These are phyloP conservation scores for Sepiola atlantica DNA, from an alignment of 2,888 invertebrate genomes.

Conservation along the genomic window DNA sequence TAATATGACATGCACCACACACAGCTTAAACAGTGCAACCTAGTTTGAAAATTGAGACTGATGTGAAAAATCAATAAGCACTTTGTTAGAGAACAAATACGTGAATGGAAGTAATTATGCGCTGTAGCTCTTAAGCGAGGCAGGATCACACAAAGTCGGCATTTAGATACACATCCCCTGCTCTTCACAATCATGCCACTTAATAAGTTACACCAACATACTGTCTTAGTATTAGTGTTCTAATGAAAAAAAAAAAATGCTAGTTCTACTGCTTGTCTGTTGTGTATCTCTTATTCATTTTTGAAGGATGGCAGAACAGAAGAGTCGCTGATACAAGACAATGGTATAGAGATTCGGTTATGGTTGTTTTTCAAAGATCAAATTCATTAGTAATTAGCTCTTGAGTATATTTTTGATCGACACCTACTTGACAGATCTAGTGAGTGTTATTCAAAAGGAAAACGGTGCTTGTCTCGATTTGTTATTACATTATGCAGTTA, in stretches of 20 bases:
- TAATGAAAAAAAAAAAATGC: not conserved
- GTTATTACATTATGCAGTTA: not conserved
- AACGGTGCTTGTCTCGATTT: not conserved
- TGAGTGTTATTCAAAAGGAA: not conserved
- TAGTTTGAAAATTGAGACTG: constrained; percentile 10
- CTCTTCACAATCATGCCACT: not conserved
- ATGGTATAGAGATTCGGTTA: not conserved
- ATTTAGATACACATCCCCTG: not conserved
- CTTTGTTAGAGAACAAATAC: constrained; percentile 32
- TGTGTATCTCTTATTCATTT: not conserved
- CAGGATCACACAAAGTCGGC: constrained; percentile 20
- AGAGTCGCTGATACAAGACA: not conserved
- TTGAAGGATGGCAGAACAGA: not conserved
- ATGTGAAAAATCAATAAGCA: constrained; percentile 32
- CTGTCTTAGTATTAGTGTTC: not conserved
- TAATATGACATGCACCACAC: not conserved
- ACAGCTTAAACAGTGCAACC: constrained; percentile 22
- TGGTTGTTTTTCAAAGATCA: not conserved
- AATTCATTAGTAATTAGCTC: not conserved
- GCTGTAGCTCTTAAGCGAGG: constrained; percentile 32
- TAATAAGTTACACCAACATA: constrained; percentile 10
- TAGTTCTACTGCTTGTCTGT: not conserved
- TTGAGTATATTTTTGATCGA: not conserved
- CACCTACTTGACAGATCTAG: not conserved
- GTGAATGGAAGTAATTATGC: constrained; percentile 21